Evolutionary conservation across 2,113 vertebrate genomes (phyloP).

Genomic region (Sinocyclocheilus maitianheensis): DNA sequence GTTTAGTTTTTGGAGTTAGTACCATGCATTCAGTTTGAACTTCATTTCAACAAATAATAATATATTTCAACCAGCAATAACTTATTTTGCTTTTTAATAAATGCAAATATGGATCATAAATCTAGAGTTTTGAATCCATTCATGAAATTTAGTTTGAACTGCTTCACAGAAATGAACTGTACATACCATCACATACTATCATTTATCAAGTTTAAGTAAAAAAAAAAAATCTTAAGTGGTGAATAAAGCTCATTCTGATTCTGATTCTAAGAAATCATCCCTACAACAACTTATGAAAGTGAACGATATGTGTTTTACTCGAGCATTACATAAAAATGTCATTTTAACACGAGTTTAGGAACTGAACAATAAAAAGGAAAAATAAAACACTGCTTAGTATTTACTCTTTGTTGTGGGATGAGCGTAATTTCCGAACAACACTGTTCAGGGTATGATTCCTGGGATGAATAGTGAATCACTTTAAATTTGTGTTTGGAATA

Average conservation of each 20-base stretch:
- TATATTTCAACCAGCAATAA: neutral
- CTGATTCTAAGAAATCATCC: too few relatives aligned
- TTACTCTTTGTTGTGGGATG: too few relatives aligned
- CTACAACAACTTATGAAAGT: too few relatives aligned
- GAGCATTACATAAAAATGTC: too few relatives aligned
- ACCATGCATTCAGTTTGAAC: neutral
- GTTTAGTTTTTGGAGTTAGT: neutral
- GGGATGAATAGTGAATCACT: neutral
- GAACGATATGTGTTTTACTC: too few relatives aligned
- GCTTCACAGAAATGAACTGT: neutral
- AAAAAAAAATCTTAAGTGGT: neutral
- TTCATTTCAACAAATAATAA: too few relatives aligned
- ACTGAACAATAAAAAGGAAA: too few relatives aligned
- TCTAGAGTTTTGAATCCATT: neutral
- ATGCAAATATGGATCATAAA: neutral
- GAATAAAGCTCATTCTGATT: too few relatives aligned
- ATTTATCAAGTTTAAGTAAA: neutral
- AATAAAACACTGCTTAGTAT: too few relatives aligned
- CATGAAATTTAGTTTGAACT: neutral
- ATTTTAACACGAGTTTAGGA: too few relatives aligned
- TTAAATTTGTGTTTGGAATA: neutral
- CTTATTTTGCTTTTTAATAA: neutral
- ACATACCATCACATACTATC: neutral
- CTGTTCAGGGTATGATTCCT: neutral
- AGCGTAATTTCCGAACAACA: neutral